Conservation (phyloP, 2,113 vertebrate species). For the Chaetodon trifascialis region DNA sequence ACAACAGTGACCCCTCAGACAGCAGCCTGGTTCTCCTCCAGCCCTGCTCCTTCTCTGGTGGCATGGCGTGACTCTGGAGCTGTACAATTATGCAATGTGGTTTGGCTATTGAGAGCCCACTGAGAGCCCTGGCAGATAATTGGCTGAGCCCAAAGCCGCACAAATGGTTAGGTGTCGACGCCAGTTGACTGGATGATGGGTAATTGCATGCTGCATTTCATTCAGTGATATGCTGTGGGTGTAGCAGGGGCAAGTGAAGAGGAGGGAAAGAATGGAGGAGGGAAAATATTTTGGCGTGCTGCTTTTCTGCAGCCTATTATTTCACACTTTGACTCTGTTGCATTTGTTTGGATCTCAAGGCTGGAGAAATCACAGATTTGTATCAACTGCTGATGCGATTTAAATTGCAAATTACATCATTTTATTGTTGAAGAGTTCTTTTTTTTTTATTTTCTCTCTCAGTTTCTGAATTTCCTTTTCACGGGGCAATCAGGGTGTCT, state of each 20-base stretch:
- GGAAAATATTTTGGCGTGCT: constrained; percentile 62
- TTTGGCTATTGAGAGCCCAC: constrained; percentile 50
- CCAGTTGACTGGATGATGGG: constrained; percentile 79
- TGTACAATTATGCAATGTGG: constrained; percentile 60
- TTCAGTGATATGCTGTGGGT: constrained; percentile 63
- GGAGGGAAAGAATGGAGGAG: constrained; percentile 39
- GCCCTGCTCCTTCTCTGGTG: constrained; percentile 42
- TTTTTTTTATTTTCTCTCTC: constrained; percentile 24
- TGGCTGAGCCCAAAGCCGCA: constrained; percentile 61
- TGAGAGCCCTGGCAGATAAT: constrained; percentile 71
- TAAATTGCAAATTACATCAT: constrained; percentile 60
- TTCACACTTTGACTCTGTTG: constrained; percentile 54
- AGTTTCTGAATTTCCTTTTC: constrained; percentile 19
- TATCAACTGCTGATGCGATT: constrained; percentile 47
- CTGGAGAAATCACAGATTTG: constrained; percentile 44
- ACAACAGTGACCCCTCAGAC: constrained; percentile 45
- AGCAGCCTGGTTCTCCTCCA: constrained; percentile 51
- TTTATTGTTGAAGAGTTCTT: constrained; percentile 28
- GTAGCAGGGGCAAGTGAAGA: constrained; percentile 46
- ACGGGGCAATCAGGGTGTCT: background rate
- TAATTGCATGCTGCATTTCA: constrained; percentile 77
- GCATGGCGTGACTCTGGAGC: constrained; percentile 44
- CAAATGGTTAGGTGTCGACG: constrained; percentile 77
- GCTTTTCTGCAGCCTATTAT: constrained; percentile 59
- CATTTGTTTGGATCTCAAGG: constrained; percentile 56